These are phyloP conservation scores for Pteruthius melanotis DNA, from an alignment of 2,113 vertebrate species.

Conservation along the genomic window DNA sequence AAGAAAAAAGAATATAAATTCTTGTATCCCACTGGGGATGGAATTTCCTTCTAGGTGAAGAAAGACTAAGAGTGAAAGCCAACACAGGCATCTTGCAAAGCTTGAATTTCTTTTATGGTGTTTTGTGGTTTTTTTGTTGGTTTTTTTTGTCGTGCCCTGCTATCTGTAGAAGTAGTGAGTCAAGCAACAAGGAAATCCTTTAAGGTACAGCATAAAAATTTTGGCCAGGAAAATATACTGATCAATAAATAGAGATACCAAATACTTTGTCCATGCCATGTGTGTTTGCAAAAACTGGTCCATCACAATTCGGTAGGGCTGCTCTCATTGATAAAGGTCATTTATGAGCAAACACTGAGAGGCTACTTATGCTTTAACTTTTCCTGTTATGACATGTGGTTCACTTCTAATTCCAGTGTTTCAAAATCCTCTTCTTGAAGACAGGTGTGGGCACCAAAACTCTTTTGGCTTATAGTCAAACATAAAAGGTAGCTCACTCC, in stretches of 20 bases:
- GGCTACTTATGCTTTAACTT: neutral
- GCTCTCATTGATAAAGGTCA: neutral
- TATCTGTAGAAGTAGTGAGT: neutral
- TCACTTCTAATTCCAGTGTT: neutral
- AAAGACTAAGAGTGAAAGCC: neutral
- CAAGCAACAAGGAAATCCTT: neutral
- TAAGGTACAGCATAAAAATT: neutral
- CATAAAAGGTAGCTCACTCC: neutral
- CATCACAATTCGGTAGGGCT: neutral
- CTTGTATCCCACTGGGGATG: neutral
- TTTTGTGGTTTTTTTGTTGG: neutral
- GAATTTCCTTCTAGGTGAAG: neutral
- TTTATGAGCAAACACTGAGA: neutral
- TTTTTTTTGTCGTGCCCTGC: neutral
- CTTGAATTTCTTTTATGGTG: neutral
- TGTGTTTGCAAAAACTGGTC: neutral
- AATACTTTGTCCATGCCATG: neutral
- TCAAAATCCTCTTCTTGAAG: neutral
- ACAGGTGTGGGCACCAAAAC: neutral
- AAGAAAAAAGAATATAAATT: neutral
- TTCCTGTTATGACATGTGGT: fast-evolving
- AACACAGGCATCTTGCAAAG: neutral
- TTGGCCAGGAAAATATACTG: neutral
- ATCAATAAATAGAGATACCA: neutral
- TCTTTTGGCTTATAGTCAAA: neutral